Evolutionary conservation across 2,797 vertebrate species (phyloP).

Genomic region (Tolypeutes matacus): DNA sequence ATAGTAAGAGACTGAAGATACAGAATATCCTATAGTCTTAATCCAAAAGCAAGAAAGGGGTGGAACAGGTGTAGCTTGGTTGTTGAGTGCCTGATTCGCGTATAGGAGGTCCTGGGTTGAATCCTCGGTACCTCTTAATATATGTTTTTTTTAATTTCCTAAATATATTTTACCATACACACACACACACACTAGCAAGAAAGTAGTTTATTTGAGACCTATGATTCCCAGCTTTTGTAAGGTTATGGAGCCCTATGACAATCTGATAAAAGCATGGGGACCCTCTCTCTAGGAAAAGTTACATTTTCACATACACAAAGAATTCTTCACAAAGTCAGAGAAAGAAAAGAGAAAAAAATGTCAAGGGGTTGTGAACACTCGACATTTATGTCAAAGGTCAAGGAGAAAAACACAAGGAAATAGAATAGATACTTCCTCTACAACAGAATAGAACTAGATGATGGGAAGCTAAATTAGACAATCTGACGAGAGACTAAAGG

Average conservation of each 20-base stretch:
- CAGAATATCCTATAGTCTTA: rapidly evolving
- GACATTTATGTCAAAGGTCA: not conserved
- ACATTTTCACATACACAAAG: not conserved
- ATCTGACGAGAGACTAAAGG: not conserved
- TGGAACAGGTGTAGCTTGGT: too few relatives aligned
- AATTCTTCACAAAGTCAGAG: not conserved
- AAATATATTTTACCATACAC: too few relatives aligned
- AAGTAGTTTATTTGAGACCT: not conserved
- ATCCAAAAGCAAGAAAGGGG: not conserved
- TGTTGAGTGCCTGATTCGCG: too few relatives aligned
- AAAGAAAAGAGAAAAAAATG: not conserved
- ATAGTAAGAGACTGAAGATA: not conserved
- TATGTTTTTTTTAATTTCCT: too few relatives aligned
- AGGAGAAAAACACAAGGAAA: not conserved
- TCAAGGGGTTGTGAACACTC: not conserved
- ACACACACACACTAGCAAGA: not conserved
- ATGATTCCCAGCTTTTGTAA: not conserved
- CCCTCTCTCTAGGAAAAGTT: not conserved
- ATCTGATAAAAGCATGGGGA: not conserved
- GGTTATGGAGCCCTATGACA: not conserved
- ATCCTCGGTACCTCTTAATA: too few relatives aligned
- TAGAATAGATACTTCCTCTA: not conserved
- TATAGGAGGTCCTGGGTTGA: too few relatives aligned
- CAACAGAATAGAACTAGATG: not conserved
- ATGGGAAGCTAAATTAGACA: not conserved